These are phyloP conservation scores for Himantopus leucocephalus DNA, from an alignment of 2,113 vertebrate species.

Conservation along the genomic window DNA sequence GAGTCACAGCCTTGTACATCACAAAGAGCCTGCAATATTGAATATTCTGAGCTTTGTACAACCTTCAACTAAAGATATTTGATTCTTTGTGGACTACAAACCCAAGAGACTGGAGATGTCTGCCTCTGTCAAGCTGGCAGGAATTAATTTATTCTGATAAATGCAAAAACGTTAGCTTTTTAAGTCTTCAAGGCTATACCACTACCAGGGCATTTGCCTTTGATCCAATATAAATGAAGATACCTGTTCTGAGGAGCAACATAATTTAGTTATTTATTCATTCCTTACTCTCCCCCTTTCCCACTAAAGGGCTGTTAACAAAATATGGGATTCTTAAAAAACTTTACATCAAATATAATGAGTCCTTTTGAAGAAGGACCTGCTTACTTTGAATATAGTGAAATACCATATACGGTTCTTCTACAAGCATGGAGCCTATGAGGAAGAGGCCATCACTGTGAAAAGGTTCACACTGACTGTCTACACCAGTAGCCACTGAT, in stretches of 20 bases:
- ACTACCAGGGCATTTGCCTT: not conserved
- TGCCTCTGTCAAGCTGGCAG: not conserved
- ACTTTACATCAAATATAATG: not conserved
- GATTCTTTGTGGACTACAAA: not conserved
- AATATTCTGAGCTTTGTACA: not conserved
- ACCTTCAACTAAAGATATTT: not conserved
- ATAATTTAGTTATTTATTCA: not conserved
- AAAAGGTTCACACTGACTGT: not conserved
- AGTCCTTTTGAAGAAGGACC: not conserved
- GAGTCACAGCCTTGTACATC: not conserved
- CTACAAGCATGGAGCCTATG: not conserved
- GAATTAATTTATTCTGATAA: constrained; percentile 1
- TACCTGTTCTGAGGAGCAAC: not conserved
- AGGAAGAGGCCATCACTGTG: not conserved
- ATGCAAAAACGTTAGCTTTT: not conserved
- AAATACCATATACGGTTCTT: not conserved
- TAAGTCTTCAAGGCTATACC: not conserved
- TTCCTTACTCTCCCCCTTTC: not conserved
- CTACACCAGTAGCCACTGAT: not conserved
- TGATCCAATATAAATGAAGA: not conserved
- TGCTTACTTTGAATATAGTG: not conserved
- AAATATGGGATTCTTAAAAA: not conserved
- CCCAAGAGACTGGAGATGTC: not conserved
- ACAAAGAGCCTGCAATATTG: not conserved
- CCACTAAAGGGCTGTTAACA: not conserved